phyloP scores from a whole-genome alignment of 2,113 vertebrate genomes.

The Notechis scutatus region DNA sequence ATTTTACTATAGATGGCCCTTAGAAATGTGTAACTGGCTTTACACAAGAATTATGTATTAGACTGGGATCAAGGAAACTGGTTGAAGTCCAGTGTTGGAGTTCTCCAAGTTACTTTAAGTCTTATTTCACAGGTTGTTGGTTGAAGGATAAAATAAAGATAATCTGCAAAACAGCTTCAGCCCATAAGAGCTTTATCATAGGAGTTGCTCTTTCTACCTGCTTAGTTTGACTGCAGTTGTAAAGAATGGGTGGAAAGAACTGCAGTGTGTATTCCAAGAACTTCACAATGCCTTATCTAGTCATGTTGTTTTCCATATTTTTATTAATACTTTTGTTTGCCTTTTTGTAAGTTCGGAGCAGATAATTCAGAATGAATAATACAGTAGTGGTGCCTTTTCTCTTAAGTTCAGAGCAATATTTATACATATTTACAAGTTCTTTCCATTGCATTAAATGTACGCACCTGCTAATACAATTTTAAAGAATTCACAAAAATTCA shows the following conservation, averaged over 20 bases:
- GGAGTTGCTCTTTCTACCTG: background rate
- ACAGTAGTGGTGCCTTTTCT: background rate
- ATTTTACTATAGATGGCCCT: background rate
- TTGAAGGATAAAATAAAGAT: background rate
- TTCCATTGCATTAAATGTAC: background rate
- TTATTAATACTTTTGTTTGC: background rate
- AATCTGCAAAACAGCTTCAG: background rate
- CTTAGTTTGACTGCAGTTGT: background rate
- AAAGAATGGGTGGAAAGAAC: background rate
- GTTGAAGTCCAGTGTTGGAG: background rate
- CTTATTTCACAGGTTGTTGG: background rate
- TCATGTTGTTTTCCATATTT: background rate
- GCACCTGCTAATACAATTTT: background rate
- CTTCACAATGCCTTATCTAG: background rate
- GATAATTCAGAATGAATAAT: background rate
- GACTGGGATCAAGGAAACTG: background rate
- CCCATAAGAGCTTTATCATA: background rate
- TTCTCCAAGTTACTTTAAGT: background rate
- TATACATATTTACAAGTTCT: background rate
- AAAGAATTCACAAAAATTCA: background rate
- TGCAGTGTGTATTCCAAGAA: background rate
- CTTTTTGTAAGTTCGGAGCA: background rate
- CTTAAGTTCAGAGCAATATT: background rate
- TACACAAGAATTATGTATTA: background rate
- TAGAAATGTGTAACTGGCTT: background rate